These are phyloP conservation scores for Sitodiplosis mosellana DNA, from an alignment of 1,140 invertebrate species.

Conservation along the genomic window DNA sequence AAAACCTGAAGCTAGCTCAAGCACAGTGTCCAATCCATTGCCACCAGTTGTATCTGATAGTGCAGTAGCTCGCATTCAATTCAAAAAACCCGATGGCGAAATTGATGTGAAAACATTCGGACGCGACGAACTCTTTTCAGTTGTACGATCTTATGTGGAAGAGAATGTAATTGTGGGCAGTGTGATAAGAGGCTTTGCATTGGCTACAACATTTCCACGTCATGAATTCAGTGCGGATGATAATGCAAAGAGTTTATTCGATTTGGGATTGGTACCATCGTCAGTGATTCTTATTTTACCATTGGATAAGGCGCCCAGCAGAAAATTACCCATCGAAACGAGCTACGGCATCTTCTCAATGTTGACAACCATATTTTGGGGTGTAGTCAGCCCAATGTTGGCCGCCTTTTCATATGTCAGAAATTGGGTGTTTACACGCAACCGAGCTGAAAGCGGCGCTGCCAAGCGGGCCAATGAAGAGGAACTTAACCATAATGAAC, in stretches of 20 bases:
- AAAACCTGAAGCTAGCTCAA: slow-evolving; percentile 4
- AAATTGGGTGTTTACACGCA: slow-evolving; percentile 15
- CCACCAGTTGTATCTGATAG: not conserved
- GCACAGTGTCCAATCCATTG: not conserved
- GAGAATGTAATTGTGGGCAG: slow-evolving; percentile 13
- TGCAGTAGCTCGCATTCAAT: slow-evolving; percentile 47
- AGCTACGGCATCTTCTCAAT: slow-evolving; percentile 12
- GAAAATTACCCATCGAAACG: slow-evolving; percentile 12
- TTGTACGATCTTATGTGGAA: slow-evolving; percentile 21
- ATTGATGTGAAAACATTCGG: slow-evolving; percentile 25
- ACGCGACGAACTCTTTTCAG: slow-evolving; percentile 21
- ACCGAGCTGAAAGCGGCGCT: not conserved
- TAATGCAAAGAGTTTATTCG: slow-evolving; percentile 38
- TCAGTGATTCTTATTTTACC: slow-evolving; percentile 62
- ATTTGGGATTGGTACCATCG: slow-evolving; percentile 57
- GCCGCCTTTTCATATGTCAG: slow-evolving; percentile 25
- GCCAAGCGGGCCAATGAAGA: not conserved
- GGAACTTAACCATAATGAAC: too few relatives aligned
- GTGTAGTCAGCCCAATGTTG: slow-evolving; percentile 24
- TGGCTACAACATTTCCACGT: slow-evolving; percentile 64
- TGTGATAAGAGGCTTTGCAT: slow-evolving; percentile 34
- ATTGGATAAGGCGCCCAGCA: slow-evolving; percentile 5
- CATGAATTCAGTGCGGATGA: slow-evolving; percentile 45
- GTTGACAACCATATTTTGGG: slow-evolving; percentile 23
- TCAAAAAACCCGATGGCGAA: slow-evolving; percentile 60